Evolutionary conservation across 2,888 invertebrate genomes (phyloP), one percentile per base, ranked within the genome.

Genomic region (Aproaerema taeniolella): DNA sequence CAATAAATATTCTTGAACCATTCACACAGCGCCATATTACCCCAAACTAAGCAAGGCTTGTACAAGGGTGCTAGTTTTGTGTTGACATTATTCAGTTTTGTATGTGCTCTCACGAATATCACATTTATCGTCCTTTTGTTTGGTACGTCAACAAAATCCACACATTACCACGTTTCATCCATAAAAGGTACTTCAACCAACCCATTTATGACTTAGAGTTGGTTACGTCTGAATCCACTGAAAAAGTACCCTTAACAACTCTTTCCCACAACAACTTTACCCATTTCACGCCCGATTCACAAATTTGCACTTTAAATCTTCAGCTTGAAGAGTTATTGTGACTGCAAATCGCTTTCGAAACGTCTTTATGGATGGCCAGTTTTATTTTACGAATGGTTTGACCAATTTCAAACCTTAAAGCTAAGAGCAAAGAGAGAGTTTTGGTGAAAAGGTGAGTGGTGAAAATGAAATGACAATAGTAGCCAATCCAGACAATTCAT

Each of bases 401-500:
- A 17, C 17, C 20, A 20, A 24, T 41, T 31, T 20, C 14, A 11
- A 20, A 6, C 16, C 26, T 5, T 26, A 32, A 25, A 6, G 9
- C 2, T 7, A 11, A 9, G 24, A 9, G 7, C 32, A 16, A 32
- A 20, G 29, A 25, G 24, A 24, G 10, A n/a, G 10, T 14, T 9
- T 8, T 7, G 25, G n/a, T 17, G 15, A 14, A 33, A 14, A 20
- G 2, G 15, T 34, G 29, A 1, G 26, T 40, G 30, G 43, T 24
- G n/a, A 6, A 10, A 31, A 42, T 38, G 45, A 37, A 51, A 50
- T 50, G 53, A 55, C 53, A 53, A 52, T 52, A 42, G 54, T 39
- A 12, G 44, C 41, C 51, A 51, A 51, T 51, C 49, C 45, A 47
- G 43, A 44, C 50, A 45, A 49, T 53, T 52, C 53, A 55, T 55